Percentiles rank a stretch among this genome's conserved stretches.
These are phyloP conservation scores for Brachyalestes nurse DNA, from an alignment of 2,797 vertebrate genomes.

Conservation along the genomic window DNA sequence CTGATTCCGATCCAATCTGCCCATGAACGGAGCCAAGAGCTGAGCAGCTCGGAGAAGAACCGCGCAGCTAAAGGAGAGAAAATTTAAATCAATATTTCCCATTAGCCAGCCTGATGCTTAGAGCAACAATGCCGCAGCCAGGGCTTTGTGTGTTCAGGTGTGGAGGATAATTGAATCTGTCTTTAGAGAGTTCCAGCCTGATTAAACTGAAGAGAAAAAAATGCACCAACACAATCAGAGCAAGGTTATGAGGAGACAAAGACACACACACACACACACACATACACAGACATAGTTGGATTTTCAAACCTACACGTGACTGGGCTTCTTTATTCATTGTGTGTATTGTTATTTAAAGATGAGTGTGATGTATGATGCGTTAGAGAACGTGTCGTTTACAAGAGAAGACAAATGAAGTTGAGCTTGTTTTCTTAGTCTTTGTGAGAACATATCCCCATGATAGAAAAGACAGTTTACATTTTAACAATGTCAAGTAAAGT, in stretches of 20 bases:
- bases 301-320: conserved; percentile 12
- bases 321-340: conserved; percentile 11
- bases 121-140: conserved; percentile 72
- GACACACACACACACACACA: conserved; percentile 10
- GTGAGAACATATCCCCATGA: not conserved
- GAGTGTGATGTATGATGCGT: not conserved
- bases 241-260: conserved; percentile 69
- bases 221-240: conserved; percentile 66
- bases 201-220: conserved; percentile 74
- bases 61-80: conserved; percentile 60
- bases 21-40: conserved; percentile 54
- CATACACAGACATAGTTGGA: not conserved
- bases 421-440: conserved; percentile 25
- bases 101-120: conserved; percentile 75
- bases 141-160: conserved; percentile 80
- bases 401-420: conserved; percentile 15
- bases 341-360: not conserved
- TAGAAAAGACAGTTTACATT: not conserved
- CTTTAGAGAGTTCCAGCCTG: conserved; percentile 75
- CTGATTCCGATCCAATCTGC: conserved; percentile 68
- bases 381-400: conserved; percentile 16
- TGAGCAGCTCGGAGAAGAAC: conserved; percentile 55
- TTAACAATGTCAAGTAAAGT: too few relatives aligned
- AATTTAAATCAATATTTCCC: conserved; percentile 79
- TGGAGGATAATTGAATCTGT: conserved; percentile 78